phyloP scores from a whole-genome alignment of 1,140 invertebrate species.

The Drosophila parvula region DNA sequence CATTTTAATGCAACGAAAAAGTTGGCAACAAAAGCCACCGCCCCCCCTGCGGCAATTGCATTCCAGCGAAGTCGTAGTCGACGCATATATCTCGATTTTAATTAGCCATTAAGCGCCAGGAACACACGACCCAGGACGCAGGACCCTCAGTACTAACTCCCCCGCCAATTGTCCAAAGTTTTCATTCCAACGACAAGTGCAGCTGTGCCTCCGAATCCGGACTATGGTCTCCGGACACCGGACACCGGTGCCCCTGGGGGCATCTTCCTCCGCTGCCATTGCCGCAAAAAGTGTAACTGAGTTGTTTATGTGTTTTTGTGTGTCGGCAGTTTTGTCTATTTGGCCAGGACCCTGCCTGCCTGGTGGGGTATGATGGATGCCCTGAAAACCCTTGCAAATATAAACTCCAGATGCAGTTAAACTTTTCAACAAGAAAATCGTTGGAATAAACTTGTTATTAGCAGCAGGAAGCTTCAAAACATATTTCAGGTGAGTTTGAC shows the following conservation, averaged over 20 bases:
- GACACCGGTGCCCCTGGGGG: slow-evolving; percentile 3
- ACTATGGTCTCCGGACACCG: background rate
- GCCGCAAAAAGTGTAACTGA: slow-evolving; percentile 72
- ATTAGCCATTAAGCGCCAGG: slow-evolving; percentile 73
- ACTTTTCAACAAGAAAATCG: background rate
- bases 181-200: slow-evolving; percentile 48
- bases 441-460: no score
- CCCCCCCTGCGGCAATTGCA: slow-evolving; percentile 30
- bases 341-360: slow-evolving; percentile 16
- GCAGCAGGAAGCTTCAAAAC: background rate
- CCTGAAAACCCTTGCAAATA: background rate
- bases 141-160: background rate
- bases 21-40: slow-evolving; percentile 49
- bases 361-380: slow-evolving; percentile 13
- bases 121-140: slow-evolving; percentile 24
- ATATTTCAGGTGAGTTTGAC: no score
- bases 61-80: slow-evolving; percentile 28
- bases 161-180: slow-evolving; percentile 33
- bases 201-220: slow-evolving; percentile 59
- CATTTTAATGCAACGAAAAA: slow-evolving; percentile 67
- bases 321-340: slow-evolving; percentile 46
- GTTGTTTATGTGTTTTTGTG: slow-evolving; percentile 73
- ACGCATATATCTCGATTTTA: slow-evolving; percentile 64
- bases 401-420: background rate
- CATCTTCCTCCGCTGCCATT: background rate